Base-by-base conservation (phyloP, 2,888 invertebrate genomes). In the Ennomos quercinarius region DNA sequence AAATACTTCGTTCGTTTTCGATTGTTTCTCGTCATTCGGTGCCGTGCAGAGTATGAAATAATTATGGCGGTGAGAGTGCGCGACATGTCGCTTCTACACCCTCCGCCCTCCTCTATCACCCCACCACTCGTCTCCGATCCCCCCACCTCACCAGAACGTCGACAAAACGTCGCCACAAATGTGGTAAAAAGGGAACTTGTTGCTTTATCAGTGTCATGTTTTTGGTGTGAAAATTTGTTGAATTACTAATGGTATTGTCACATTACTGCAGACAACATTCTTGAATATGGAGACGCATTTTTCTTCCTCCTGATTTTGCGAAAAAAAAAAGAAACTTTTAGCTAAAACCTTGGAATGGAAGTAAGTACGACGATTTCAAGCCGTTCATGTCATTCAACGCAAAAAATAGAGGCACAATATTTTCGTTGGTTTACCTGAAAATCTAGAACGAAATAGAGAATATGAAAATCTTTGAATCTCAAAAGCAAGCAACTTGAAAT, bases 21-120 rank as follows among this genome's bases (percentile, higher is more conserved):
- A 89, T 89, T 86, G 86, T 87, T 87, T 84, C 81, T 71, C 69
- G 79, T 77, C 82, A 79, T 75, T 81, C 71, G 54, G 57, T 44
- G 41, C 51, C 47, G 87, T 81, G 83, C 83, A 82, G 84, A 86
- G 87, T 86, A 89, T 87, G 88, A 89, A 91, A 91, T 90, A 91
- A 91, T 91, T 89, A 91, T 86, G 82, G 80, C 79, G 78, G 79
- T 72, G 80, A 78, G 80, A 79, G 84, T 78, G 77, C 81, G 76
- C 81, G 80, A 83, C 83, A 81, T 78, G 76, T 79, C 67, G 67
- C 66, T 64, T 58, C 49, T 53, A 13, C 61, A 53, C 46, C 50
- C 65, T 64, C 67, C 62, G 57, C 70, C 61, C 57, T 57, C 60
- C 57, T 63, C 43, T 54, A 66, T 37, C 64, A 67, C 70, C 52